phyloP scores from a whole-genome alignment of 2,113 vertebrate genomes.

The Heptranchias perlo region DNA sequence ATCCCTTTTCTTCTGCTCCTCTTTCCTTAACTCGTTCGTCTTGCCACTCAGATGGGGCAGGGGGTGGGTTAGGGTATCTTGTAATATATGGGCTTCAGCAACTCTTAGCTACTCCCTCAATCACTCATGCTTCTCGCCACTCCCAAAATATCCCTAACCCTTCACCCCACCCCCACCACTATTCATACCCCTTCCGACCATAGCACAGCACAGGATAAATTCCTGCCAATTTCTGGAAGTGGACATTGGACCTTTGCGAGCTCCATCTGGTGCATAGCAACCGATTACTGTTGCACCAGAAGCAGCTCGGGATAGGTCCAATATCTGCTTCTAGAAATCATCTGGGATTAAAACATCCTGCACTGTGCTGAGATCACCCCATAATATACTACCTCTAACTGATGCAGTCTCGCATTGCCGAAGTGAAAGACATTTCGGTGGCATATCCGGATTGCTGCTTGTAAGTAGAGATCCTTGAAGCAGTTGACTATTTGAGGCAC shows the following conservation, averaged over 20 bases:
- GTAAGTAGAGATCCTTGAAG: background rate
- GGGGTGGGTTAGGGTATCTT: too few species aligned
- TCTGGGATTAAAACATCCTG: background rate
- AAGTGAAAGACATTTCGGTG: background rate
- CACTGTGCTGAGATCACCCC: background rate
- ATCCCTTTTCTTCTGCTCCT: background rate
- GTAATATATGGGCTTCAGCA: too few species aligned
- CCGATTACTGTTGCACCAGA: background rate
- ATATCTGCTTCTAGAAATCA: background rate
- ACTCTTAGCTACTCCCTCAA: background rate
- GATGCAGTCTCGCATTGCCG: too few species aligned
- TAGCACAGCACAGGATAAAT: background rate
- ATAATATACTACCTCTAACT: background rate
- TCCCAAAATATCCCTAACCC: background rate
- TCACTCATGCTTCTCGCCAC: background rate
- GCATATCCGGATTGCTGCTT: background rate
- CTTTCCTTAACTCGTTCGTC: too few species aligned
- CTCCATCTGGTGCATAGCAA: background rate
- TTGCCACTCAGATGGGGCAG: too few species aligned
- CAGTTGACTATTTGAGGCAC: background rate
- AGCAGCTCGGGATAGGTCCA: background rate
- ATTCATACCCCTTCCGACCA: background rate
- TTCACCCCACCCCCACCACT: background rate
- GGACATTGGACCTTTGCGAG: background rate
- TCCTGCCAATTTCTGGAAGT: background rate